Evolutionary conservation across 2,797 vertebrate genomes (phyloP).

Genomic region (Anniella stebbinsi): DNA sequence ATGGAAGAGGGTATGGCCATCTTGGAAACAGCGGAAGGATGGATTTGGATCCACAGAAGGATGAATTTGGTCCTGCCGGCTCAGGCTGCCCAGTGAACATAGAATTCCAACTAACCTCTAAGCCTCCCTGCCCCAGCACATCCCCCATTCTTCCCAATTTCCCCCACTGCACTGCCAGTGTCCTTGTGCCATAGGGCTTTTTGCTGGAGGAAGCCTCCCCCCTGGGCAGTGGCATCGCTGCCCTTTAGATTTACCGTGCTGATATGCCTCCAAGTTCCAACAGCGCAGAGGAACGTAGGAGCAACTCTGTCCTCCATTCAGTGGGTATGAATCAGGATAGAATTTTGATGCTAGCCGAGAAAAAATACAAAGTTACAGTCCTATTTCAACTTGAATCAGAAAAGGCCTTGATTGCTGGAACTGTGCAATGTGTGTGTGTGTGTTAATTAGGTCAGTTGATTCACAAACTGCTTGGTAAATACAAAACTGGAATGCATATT

Average conservation of each 20-base stretch:
- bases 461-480: constrained; percentile 25
- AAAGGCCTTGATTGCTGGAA: not conserved
- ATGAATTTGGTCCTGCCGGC: too few relatives aligned
- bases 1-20: too few relatives aligned
- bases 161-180: not conserved
- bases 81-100: not conserved
- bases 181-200: not conserved
- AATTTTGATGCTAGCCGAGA: not conserved
- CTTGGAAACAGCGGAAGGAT: too few relatives aligned
- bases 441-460: constrained; percentile 19
- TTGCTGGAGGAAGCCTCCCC: not conserved
- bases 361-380: not conserved
- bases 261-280: not conserved
- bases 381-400: not conserved
- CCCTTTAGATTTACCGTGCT: not conserved
- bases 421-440: too few relatives aligned
- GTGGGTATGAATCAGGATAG: not conserved
- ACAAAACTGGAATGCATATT: constrained; percentile 5
- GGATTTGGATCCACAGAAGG: too few relatives aligned
- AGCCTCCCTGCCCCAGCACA: not conserved
- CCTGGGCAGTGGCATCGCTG: not conserved
- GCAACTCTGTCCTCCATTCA: not conserved
- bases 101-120: not conserved
- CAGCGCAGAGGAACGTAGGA: not conserved
- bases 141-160: not conserved